A percentile compares a stretch with the other conserved stretches of the same genome.
Conservation (phyloP, 2,797 vertebrate species). For the Numenius phaeopus region DNA sequence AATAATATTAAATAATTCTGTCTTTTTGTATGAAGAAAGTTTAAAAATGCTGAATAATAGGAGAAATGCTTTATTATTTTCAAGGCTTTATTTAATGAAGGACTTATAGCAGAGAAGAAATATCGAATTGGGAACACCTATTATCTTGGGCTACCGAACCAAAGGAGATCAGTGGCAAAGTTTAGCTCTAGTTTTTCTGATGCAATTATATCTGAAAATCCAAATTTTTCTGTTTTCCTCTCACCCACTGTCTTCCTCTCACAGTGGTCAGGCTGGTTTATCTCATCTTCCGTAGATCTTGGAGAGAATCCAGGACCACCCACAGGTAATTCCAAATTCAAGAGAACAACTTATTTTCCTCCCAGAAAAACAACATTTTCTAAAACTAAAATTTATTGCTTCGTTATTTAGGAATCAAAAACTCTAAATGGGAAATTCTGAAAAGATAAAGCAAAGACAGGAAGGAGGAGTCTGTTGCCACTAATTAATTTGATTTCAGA, state of each 20-base stretch:
- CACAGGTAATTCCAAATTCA: slow-evolving; percentile 21
- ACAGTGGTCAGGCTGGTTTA: neutral
- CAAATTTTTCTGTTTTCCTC: neutral
- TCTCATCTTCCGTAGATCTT: slow-evolving; percentile 10
- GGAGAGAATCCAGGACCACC: slow-evolving; percentile 70
- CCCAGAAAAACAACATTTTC: neutral
- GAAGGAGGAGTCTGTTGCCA: neutral
- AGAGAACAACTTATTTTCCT: neutral
- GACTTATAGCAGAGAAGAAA: neutral
- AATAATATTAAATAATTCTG: neutral
- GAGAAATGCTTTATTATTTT: neutral
- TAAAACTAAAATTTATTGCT: slow-evolving; percentile 26
- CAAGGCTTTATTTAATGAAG: neutral
- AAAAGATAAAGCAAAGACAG: neutral
- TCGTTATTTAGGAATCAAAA: slow-evolving; percentile 12
- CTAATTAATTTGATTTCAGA: neutral
- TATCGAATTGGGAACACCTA: neutral
- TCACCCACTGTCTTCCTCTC: neutral
- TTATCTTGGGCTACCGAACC: neutral
- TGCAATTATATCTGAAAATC: slow-evolving; percentile 10
- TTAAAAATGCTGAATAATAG: neutral
- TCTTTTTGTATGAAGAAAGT: neutral
- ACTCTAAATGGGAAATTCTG: neutral
- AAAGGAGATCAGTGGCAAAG: neutral
- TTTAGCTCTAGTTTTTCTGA: neutral